Base-by-base conservation (phyloP, 2,888 invertebrate species). In the Siphonodentalium dalli region DNA sequence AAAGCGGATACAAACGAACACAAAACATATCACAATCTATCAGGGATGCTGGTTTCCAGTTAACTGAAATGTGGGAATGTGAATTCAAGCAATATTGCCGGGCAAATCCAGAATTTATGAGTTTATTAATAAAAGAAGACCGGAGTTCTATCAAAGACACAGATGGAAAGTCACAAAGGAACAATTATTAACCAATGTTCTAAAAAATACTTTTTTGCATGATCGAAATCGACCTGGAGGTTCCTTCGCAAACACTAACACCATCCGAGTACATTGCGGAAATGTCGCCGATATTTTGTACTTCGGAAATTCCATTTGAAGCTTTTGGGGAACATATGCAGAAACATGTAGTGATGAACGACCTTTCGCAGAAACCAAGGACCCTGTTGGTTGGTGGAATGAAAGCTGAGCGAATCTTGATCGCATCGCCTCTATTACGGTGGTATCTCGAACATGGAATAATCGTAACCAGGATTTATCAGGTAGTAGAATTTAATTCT, bases 171-270 rank as follows among this genome's bases (percentile, higher is more conserved):
- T 46, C 21, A 27, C 48, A 18, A 41, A 38, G 21, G 15, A 50
- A 8, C 8, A 8, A 6, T 54, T 61, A 18, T 26, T 51, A 13
- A 18, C 42, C 23, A 49, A 44, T 1, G 61, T 58, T 5, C 23
- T 28, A n/a, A 34, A 39, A 3, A 49, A 41, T 8, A 24, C n/a
- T 11, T 27, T 58, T 58, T 40, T 50, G 56, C 13, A 50, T 50
- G 47, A 47, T 61, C 7, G 57, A 54, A 26, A 50, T 58, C 9
- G 61, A 54, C 20, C 50, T 57, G 21, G 35, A 52, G 13, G 61
- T 61, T 0, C 57, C 56, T 0, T 27, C 45, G 6, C 15, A n/a
- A n/a, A n/a, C n/a, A n/a, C n/a, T 50, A 37, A 3, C 1, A 23
- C 55, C 55, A 6, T 9, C 3, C 2, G 23, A 50, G 15, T 55